Conservation (phyloP, 2,113 vertebrate species). For the Psilopogon haemacephalus region DNA sequence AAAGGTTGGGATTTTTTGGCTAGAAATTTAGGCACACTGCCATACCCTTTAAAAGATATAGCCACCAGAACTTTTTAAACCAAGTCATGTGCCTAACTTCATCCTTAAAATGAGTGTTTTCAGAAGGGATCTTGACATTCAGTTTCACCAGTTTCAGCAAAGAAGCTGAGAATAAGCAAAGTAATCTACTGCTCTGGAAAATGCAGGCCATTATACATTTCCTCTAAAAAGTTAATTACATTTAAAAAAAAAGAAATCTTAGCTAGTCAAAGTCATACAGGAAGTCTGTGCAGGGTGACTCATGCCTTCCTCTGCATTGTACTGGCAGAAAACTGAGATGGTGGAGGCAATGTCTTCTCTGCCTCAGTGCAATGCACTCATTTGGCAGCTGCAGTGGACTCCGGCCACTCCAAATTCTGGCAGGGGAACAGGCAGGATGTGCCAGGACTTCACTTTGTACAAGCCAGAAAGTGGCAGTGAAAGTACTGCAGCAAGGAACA, state of each 20-base stretch:
- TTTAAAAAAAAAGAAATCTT: neutral
- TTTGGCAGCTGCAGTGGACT: slow-evolving; percentile 24
- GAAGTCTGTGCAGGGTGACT: neutral
- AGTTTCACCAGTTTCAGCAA: neutral
- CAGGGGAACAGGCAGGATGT: neutral
- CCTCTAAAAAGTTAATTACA: neutral
- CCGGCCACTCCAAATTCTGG: neutral
- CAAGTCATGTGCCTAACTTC: neutral
- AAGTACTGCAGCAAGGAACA: neutral
- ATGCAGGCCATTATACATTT: neutral
- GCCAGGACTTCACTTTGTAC: neutral
- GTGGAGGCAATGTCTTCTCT: neutral
- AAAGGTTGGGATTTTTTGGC: neutral
- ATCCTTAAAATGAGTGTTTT: neutral
- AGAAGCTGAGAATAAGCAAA: neutral
- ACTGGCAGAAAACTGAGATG: neutral
- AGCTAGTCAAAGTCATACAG: neutral
- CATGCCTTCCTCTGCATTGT: slow-evolving; percentile 5
- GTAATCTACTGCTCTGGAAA: neutral
- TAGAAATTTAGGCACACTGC: neutral
- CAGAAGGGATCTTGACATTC: neutral
- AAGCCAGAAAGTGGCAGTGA: neutral
- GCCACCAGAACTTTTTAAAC: neutral
- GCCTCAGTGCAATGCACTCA: neutral
- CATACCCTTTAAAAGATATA: neutral